Conservation (phyloP, 2,113 vertebrate species). For the Sinocyclocheilus rhinocerous region DNA sequence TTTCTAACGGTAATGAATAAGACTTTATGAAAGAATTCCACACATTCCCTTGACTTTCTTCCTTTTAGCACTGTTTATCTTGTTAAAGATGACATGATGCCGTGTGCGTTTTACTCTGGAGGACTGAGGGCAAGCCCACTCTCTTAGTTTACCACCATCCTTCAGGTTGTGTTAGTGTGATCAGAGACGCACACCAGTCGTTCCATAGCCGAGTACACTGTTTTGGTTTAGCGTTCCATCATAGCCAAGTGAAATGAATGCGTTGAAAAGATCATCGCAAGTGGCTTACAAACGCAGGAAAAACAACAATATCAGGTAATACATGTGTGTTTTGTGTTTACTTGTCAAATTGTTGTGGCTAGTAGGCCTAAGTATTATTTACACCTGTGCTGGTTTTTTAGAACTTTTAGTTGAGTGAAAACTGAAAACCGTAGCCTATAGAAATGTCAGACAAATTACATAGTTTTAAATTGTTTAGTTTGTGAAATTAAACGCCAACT, state of each 20-base stretch:
- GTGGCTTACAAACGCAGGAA: constrained; percentile 20
- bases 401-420: not conserved
- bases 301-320: constrained; percentile 22
- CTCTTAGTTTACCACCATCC: not conserved
- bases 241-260: not conserved
- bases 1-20: not conserved
- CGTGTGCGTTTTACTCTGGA: not conserved
- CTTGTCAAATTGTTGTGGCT: no score
- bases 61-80: no score
- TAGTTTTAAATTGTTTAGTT: not conserved
- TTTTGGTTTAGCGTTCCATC: not conserved
- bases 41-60: not conserved
- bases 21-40: not conserved
- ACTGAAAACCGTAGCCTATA: not conserved
- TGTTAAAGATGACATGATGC: not conserved
- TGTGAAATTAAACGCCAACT: no score
- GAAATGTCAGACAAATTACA: not conserved
- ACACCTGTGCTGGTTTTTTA: not conserved
- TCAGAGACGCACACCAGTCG: not conserved
- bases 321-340: not conserved
- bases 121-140: not conserved
- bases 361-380: not conserved
- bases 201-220: not conserved
- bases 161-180: not conserved
- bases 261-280: not conserved